Evolutionary conservation across 2,797 vertebrate genomes (phyloP).

Genomic region (Sebastes ruberrimus): DNA sequence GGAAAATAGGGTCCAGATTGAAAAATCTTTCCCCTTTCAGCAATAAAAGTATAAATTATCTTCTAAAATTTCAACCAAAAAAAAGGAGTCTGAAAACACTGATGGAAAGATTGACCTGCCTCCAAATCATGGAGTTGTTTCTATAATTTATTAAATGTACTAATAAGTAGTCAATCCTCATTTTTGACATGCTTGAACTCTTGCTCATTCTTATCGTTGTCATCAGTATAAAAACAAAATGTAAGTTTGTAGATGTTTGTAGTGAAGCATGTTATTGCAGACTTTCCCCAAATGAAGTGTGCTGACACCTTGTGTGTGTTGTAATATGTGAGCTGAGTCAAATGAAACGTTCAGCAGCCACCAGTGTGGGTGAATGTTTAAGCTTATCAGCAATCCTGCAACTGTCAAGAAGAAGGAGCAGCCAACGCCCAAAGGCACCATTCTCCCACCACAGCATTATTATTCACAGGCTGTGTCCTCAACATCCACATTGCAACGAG

Average conservation of each 20-base stretch:
- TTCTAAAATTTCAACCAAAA: neutral
- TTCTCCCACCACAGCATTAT: conserved; percentile 5
- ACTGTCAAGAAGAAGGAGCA: conserved; percentile 31
- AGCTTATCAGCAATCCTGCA: conserved; percentile 74
- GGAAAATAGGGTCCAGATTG: too few species aligned
- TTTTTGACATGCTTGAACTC: neutral
- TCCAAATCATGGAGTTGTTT: neutral
- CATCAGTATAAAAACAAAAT: neutral
- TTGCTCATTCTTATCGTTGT: neutral
- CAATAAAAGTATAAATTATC: neutral
- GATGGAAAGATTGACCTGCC: neutral
- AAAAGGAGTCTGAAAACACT: neutral
- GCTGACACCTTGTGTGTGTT: conserved; percentile 6
- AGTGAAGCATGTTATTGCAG: conserved; percentile 2
- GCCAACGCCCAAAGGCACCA: neutral
- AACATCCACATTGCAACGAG: neutral
- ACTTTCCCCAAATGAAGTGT: neutral
- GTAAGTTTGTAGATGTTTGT: neutral
- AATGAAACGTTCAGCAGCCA: conserved; percentile 26
- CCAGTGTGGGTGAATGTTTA: neutral
- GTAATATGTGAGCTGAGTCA: neutral
- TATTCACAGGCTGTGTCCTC: conserved; percentile 31
- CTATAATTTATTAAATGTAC: neutral
- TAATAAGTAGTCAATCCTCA: neutral
- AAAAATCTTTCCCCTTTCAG: too few species aligned